Evolutionary conservation across 92 coral and sea anemone species (phyloP), one percentile per base, ranked within the genome.

Genomic region (Hydrozoanthus gracilis): DNA sequence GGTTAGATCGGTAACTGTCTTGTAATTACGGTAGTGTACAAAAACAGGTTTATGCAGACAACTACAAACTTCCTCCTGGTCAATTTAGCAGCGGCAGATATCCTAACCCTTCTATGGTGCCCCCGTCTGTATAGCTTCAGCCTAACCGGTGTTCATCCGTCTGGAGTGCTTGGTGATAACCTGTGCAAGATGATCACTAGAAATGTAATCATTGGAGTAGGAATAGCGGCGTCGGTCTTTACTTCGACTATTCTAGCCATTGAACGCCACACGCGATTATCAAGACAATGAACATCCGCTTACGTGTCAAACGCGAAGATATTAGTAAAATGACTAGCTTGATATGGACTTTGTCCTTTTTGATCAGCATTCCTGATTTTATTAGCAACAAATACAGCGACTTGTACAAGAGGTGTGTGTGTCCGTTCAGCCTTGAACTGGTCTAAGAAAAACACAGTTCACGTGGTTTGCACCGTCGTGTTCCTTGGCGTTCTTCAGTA

Each of bases 161-260:
- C 64, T 13, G 97, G 97, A 16, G 56, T 44, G 7, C 18, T 77
- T 2, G 97, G 97, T 4, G 97, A 94, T 82, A 73, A 78, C 20
- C 74, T 92, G 35, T 94, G 97, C 73, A 94, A 87, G 87, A 27
- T 94, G 62, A 76, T 94, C 86, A 94, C 95, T n/a, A 95, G 97
- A 47, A 94, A 94, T 55, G 97, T 93, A 0, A 56, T 94, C 10
- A 86, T 94, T 2, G 91, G 92, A 20, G 87, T 92, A 13, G 62
- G 60, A 12, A 88, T 87, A 15, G 84, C 96, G 6, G 88, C 92
- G 5, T 93, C 96, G 1, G 83, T 87, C 0, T 46, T 92, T 4
- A 94, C 98, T 15, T 87, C 92, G 6, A 90, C 92, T 13, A 55
- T 94, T 20, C 71, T 94, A 3, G 95, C 98, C 5, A 52, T 91